Evolutionary conservation across 2,113 vertebrate genomes (phyloP), one percentile per base, ranked within the genome.

Genomic region (Malurus elegans): DNA sequence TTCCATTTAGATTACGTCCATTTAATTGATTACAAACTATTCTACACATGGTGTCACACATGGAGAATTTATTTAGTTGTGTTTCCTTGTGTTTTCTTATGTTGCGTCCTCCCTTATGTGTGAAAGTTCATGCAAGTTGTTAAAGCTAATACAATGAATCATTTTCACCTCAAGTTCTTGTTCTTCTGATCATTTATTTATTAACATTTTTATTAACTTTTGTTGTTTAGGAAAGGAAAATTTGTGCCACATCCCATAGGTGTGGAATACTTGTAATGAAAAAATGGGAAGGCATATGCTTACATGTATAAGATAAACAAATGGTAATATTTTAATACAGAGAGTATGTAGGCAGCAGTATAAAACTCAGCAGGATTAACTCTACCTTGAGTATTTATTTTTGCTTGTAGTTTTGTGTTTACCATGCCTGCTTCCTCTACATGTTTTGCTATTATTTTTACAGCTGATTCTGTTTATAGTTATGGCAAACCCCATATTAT

Each of bases 21-120:
- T 61, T 10, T n/a, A 54, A 51, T 16, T 51, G 51, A 66, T 84
- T 53, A 15, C n/a, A 65, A 7, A 32, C 34, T 24, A 1, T 51
- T 62, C 50, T 60, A 1, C 4, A 0, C 8, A 0, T 19, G 54
- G 10, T 44, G 12, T 47, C 7, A 23, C 8, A 1, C 12, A 3
- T 4, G 31, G 40, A 8, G 34, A 17, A 10, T 73, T 81, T 61
- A 61, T 81, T 47, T 23, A 62, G 26, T 53, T 0, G 2, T 61
- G 86, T 48, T 51, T 61, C 10, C 38, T 38, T 38, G 4, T 38
- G 38, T 38, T 38, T 38, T 38, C 38, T 38, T 38, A 38, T 38
- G 17, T 57, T 93, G 45, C 32, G 32, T 65, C 36, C 50, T 58
- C 57, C 25, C 42, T 57, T 2, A 2, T 38, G 12, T 67, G 2